These are phyloP conservation scores for Cichlasoma orientale DNA, from an alignment of 2,797 vertebrate species.

Conservation along the genomic window DNA sequence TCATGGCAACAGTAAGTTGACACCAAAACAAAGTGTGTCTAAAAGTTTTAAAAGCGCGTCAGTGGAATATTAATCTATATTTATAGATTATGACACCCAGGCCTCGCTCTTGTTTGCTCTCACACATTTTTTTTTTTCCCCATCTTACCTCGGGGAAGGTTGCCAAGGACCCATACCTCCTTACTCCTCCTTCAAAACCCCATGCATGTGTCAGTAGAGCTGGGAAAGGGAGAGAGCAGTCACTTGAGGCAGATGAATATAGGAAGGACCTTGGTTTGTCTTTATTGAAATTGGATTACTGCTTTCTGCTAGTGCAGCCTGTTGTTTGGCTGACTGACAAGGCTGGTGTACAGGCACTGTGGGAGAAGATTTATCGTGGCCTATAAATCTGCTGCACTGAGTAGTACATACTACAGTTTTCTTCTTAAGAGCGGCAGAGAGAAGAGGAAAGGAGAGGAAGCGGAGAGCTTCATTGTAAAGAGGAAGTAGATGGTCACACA, in stretches of 20 bases:
- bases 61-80: not conserved
- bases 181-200: conserved; percentile 31
- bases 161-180: conserved; percentile 60
- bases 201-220: conserved; percentile 35
- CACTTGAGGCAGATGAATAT: conserved; percentile 44
- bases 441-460: not conserved
- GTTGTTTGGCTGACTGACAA: conserved; percentile 68
- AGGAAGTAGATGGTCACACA: conserved; percentile 21
- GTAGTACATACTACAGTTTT: conserved; percentile 37
- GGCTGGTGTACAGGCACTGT: conserved; percentile 39
- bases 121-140: not conserved
- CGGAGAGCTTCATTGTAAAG: not conserved
- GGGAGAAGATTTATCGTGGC: conserved; percentile 55
- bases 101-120: not conserved
- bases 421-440: conserved; percentile 23
- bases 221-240: conserved; percentile 16
- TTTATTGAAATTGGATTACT: conserved; percentile 78
- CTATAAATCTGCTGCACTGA: conserved; percentile 58
- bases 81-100: conserved; percentile 7
- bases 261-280: conserved; percentile 77
- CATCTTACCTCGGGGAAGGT: conserved; percentile 15
- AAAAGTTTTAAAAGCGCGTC: conserved; percentile 4
- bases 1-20: not conserved
- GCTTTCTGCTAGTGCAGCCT: conserved; percentile 62
- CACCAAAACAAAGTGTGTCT: conserved; percentile 10